Evolutionary conservation across 1,140 invertebrate genomes (phyloP).

Genomic region (Euura saliciscinereae): DNA sequence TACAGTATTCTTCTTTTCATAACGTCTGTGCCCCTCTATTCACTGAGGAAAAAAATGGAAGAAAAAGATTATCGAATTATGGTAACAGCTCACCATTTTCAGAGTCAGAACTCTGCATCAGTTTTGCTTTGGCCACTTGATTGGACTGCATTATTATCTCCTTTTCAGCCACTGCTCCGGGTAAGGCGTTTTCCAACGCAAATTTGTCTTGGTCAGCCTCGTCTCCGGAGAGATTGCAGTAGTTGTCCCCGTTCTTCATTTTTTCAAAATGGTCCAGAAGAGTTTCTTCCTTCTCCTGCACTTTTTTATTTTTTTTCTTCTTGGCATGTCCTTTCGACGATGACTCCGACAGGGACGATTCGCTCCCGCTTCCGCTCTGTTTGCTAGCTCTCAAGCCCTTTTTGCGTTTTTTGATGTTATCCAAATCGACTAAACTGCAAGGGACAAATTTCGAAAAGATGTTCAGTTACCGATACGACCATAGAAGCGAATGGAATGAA

Average conservation of each 20-base stretch:
- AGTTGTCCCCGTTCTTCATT: conserved; percentile 31
- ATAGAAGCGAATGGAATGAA: not conserved
- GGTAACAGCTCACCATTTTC: conserved; percentile 34
- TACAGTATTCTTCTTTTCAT: conserved; percentile 24
- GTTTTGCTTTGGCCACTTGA: conserved; percentile 34
- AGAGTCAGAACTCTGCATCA: conserved; percentile 44
- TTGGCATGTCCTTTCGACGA: conserved; percentile 24
- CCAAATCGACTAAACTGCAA: conserved; percentile 36
- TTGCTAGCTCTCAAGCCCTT: conserved; percentile 5
- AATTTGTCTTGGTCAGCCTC: not conserved
- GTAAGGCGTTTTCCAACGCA: not conserved
- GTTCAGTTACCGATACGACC: not conserved
- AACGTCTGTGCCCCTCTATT: too few species aligned
- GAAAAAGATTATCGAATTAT: not conserved
- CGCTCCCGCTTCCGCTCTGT: conserved; percentile 30
- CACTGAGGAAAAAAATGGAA: too few species aligned
- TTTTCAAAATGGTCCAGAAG: conserved; percentile 40
- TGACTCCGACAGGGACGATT: conserved; percentile 24
- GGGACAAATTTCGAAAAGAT: conserved; percentile 14
- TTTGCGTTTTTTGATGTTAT: conserved; percentile 24
- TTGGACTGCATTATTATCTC: conserved; percentile 39
- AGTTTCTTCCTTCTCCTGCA: conserved; percentile 36
- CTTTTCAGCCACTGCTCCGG: conserved; percentile 21
- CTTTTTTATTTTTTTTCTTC: conserved; percentile 23
- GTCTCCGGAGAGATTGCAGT: not conserved